Evolutionary conservation across 2,113 vertebrate genomes (phyloP).

Genomic region (Laterallus jamaicensis): DNA sequence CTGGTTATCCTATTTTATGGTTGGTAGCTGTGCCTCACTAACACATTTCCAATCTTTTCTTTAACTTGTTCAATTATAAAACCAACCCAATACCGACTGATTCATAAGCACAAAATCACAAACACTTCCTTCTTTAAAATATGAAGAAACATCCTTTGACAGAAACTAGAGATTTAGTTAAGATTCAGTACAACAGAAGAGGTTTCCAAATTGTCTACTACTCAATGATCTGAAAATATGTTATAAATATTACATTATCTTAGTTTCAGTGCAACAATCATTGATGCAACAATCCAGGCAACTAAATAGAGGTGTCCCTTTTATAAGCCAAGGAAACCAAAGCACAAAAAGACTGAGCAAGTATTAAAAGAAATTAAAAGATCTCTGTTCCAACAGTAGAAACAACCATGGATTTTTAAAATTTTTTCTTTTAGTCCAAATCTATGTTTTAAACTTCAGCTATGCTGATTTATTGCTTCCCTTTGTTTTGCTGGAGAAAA

Average conservation of each 20-base stretch:
- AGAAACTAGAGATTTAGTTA: slow-evolving; percentile 14
- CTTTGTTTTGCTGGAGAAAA: neutral
- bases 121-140: neutral
- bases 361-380: neutral
- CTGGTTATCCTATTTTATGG: neutral
- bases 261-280: neutral
- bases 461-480: neutral
- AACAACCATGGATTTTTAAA: neutral
- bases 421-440: neutral
- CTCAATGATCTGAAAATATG: slow-evolving; percentile 40
- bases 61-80: neutral
- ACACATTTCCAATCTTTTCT: neutral
- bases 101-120: neutral
- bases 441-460: neutral
- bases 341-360: neutral
- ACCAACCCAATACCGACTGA: neutral
- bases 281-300: neutral
- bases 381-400: neutral
- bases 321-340: neutral
- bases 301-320: neutral
- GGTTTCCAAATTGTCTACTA: slow-evolving; percentile 44
- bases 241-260: slow-evolving; percentile 29
- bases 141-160: neutral
- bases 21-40: neutral
- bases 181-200: slow-evolving; percentile 7